Base-by-base conservation (phyloP, 2,888 invertebrate species). In the Nephrocerus scutellatus region DNA sequence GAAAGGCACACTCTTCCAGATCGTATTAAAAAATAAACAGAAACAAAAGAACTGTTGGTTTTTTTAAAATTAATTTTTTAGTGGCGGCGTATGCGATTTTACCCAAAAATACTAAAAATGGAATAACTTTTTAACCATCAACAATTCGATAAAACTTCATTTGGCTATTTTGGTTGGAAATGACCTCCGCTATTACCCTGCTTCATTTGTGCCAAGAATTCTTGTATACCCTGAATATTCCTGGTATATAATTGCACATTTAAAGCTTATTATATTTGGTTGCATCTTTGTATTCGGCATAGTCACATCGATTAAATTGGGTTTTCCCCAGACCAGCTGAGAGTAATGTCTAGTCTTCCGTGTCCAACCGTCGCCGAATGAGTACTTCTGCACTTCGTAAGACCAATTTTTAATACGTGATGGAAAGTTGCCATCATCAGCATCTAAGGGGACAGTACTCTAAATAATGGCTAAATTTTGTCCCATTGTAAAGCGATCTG, bases 321-420 rank as follows among this genome's bases (percentile, higher is more conserved):
- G 86, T 60, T 84, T 81, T 40, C 85, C 84, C 91, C 91, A 92
- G 37, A 90, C 80, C 68, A 91, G 74, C 86, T 91, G 85, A 48
- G 84, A 82, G 62, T 84, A 85, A 69, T 85, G 85, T 38, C 82
- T 84, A 10, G 83, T 83, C 50, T 73, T 72, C 41, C 75, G 74
- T 49, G 76, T 76, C 61, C 75, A 77, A 43, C 70, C 71, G 50
- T 74, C 70, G 10, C 76, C 74, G 62, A 73, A 75, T 30, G 74
- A 72, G 53, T 70, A 75, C 45, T 73, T 68, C 49, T 74, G 72
- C 41, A 82, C 82, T 72, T 85, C 85, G 53, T 79, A 76, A 64
- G 82, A 85, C 85, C 85, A 85, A 23, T 74, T 74, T 49, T 75
- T 73, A 55, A 85, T 81, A 52, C 81, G 80, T 45, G 76, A 75